Evolutionary conservation across 2,888 invertebrate genomes (phyloP).

Genomic region (Perizoma affinitatum): DNA sequence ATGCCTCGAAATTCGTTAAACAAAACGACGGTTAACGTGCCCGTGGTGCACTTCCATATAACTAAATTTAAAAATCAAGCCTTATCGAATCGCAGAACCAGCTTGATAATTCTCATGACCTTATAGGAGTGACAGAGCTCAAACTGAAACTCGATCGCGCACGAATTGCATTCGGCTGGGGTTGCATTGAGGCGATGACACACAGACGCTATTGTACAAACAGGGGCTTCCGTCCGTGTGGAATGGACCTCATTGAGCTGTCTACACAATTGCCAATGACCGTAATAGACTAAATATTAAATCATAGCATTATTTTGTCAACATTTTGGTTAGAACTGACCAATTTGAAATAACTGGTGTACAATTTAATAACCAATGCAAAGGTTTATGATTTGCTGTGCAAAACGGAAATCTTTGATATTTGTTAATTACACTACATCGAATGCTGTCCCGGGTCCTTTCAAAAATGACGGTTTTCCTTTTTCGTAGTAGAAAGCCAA

Average conservation of each 20-base stretch:
- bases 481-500: no score
- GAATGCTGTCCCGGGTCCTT: no score
- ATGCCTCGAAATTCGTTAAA: neutral
- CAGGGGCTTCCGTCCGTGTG: constrained; percentile 62
- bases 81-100: neutral
- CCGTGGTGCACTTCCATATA: neutral
- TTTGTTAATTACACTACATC: no score
- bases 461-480: no score
- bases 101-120: neutral
- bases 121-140: constrained; percentile 3
- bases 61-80: neutral
- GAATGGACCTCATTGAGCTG: constrained; percentile 57
- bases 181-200: constrained; percentile 68
- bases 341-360: no score
- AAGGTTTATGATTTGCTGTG: no score
- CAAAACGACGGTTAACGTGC: neutral
- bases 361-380: no score
- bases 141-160: constrained; percentile 76
- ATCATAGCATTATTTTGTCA: no score
- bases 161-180: constrained; percentile 76
- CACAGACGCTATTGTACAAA: constrained; percentile 70
- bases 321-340: no score
- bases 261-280: constrained; percentile 36
- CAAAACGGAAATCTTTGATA: no score
- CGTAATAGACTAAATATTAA: no score